Base-by-base conservation (phyloP, 1,140 invertebrate genomes). In the Mizuhopecten yessoensis region DNA sequence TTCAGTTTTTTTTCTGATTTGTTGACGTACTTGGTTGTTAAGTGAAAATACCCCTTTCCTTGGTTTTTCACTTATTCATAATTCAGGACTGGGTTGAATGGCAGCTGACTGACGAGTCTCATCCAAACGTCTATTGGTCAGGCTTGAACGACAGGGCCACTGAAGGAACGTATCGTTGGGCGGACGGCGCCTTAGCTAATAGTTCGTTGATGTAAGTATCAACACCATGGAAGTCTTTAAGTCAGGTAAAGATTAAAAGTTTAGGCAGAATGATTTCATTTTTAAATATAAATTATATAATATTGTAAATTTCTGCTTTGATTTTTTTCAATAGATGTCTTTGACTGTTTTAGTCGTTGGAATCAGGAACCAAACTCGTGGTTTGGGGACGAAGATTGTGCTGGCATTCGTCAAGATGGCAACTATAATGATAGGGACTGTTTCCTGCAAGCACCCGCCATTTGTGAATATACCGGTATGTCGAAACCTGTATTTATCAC, bases 311-410 rank as follows among this genome's bases (percentile, higher is more conserved):
- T 45, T 45, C 42, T 17, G 17, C 42, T 13, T 45, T 17, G 42
- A 45, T 45, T 1, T 45, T 13, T 45, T 45, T 15, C 9, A 7
- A 39, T 7, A 39, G 13, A 7, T 39, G 36, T 39, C 5, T 7
- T 39, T 39, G 36, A 5, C 20, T 45, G 1, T 87, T 90, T 75
- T 42, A 92, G 92, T 33, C 86, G 87, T 11, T 92, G 92, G 92
- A 89, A 92, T 11, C 49, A 57, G 33, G 92, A 92, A 39, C 92
- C 92, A 20, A 92, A 92, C 86, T 34, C 86, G 15, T 92, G 88
- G 88, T 34, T 86, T 20, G 92, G 92, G 33, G 91, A 92, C 75
- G 90, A 92, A 86, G 92, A 92, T 86, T 92, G 92, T 90, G 90
- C 90, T 17, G 20, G 86, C 9, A 88, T 92, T n/a, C 17, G 39